phyloP scores from a whole-genome alignment of 2,888 invertebrate species.

The Koerneria pararmatus region DNA sequence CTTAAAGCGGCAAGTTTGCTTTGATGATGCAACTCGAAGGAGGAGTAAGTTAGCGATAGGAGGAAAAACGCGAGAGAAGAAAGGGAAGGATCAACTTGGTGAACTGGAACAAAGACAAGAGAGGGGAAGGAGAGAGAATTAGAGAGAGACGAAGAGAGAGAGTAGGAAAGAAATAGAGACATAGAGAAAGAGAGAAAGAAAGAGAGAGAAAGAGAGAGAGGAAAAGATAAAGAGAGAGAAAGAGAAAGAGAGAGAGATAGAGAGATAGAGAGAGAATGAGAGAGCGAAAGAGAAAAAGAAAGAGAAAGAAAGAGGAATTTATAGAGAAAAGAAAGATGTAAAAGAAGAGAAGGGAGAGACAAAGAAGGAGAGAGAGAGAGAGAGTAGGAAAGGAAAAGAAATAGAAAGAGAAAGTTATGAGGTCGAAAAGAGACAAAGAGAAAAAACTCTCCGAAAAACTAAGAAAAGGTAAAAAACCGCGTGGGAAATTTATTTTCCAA shows the following conservation, averaged over 20 bases:
- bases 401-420: conserved; percentile 3
- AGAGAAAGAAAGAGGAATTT: conserved; percentile 10
- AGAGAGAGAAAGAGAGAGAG: conserved; percentile 6
- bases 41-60: too few relatives aligned
- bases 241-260: conserved; percentile 18
- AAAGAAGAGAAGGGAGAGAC: neutral
- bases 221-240: neutral
- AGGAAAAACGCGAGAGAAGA: too few relatives aligned
- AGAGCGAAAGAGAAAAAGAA: conserved; percentile 14
- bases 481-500: too few relatives aligned
- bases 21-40: too few relatives aligned
- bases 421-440: too few relatives aligned
- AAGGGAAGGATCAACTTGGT: too few relatives aligned
- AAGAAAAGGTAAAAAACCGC: too few relatives aligned
- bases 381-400: conserved; percentile 12
- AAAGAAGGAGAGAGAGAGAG: conserved; percentile 14
- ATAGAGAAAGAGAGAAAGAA: too few relatives aligned
- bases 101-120: neutral
- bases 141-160: too few relatives aligned
- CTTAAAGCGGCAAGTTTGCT: too few relatives aligned
- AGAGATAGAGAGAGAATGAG: conserved; percentile 5
- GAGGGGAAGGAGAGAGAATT: conserved; percentile 20
- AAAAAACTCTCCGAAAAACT: too few relatives aligned
- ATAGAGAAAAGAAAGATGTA: neutral
- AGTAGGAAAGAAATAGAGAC: too few relatives aligned